A percentile compares a stretch with the other conserved stretches of the same genome.
phyloP scores from a whole-genome alignment of 2,797 vertebrate genomes.

The Hirundo rustica region DNA sequence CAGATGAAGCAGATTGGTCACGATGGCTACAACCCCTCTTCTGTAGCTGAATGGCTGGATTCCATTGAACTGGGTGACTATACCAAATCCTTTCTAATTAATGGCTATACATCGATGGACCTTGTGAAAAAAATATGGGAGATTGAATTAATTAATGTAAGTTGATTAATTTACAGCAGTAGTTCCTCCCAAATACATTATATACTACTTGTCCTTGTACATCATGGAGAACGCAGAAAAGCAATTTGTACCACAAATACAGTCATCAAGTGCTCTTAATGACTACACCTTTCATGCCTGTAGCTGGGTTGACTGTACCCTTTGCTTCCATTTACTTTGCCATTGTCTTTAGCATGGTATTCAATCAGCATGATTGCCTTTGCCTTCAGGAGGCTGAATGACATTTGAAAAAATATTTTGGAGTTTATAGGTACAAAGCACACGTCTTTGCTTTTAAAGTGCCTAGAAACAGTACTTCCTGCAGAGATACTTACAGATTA shows the following conservation, averaged over 20 bases:
- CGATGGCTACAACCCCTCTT: conserved; percentile 93
- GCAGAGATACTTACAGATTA: background rate
- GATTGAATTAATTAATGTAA: conserved; percentile 97
- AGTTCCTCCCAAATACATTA: conserved; percentile 8
- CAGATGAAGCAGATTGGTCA: conserved; percentile 93
- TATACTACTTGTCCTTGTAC: background rate
- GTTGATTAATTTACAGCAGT: conserved; percentile 67
- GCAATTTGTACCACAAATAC: background rate
- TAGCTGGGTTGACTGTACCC: background rate
- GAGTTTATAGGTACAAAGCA: background rate
- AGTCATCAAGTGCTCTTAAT: background rate
- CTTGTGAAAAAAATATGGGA: conserved; percentile 99
- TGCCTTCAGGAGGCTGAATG: background rate
- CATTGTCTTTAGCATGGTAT: conserved; percentile 14
- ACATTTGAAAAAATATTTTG: conserved; percentile 38
- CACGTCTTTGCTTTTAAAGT: background rate
- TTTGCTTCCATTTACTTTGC: conserved; percentile 27
- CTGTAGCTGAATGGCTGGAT: conserved; percentile 97
- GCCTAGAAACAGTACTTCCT: background rate
- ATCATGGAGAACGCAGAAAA: background rate
- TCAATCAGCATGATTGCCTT: background rate
- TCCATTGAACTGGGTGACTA: conserved; percentile 96
- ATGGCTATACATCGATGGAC: conserved; percentile 98
- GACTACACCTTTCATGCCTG: background rate
- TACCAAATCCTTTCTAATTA: conserved; percentile 96